Conservation (phyloP, 2,888 invertebrate genomes). For the Hypena proboscidalis region DNA sequence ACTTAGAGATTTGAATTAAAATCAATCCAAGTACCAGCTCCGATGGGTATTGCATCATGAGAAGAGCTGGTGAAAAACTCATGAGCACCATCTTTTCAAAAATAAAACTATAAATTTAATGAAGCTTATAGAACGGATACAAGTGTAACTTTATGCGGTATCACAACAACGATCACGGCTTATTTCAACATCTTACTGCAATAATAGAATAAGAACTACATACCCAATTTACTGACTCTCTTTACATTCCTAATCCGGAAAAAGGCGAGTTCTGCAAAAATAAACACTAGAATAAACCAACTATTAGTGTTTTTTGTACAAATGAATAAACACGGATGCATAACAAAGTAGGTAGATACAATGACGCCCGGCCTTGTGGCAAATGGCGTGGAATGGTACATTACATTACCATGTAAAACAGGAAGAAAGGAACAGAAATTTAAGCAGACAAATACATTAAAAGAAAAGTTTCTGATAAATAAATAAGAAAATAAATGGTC, state of each 20-base stretch:
- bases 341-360: conserved; percentile 6
- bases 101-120: too few relatives aligned
- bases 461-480: conserved; percentile 12
- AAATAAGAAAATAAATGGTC: conserved; percentile 3
- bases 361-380: background rate
- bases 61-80: too few relatives aligned
- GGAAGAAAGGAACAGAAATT: conserved; percentile 12
- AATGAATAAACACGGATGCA: conserved; percentile 24
- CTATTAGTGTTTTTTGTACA: conserved; percentile 32
- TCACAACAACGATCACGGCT: too few relatives aligned
- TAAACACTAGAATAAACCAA: conserved; percentile 32
- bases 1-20: too few relatives aligned
- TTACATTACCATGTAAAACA: conserved; percentile 12
- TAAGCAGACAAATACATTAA: conserved; percentile 10
- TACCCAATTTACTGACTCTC: too few relatives aligned
- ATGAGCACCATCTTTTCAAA: too few relatives aligned
- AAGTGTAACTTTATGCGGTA: too few relatives aligned
- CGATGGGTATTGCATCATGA: too few relatives aligned
- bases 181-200: too few relatives aligned
- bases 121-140: too few relatives aligned
- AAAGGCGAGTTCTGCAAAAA: conserved; percentile 35
- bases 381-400: conserved; percentile 17
- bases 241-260: conserved; percentile 23
- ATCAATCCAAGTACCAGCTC: too few relatives aligned
- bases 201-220: too few relatives aligned